Conservation (phyloP, 2,888 invertebrate species). For the Micoletzkya japonica region DNA sequence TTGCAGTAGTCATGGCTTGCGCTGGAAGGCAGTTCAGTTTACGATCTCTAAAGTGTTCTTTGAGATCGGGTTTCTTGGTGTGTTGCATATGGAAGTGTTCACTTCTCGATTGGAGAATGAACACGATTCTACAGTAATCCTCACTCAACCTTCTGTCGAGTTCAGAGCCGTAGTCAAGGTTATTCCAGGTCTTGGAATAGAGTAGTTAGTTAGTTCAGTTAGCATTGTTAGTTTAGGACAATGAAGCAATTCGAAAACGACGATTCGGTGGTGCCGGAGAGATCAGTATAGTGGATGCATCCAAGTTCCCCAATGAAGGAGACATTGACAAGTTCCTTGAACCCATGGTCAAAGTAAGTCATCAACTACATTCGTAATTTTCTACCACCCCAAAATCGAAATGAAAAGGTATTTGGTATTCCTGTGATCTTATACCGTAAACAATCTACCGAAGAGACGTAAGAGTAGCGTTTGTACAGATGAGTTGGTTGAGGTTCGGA, state of each 20-base stretch:
- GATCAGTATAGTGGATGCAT: constrained; percentile 49
- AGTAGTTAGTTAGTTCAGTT: background rate
- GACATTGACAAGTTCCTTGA: constrained; percentile 54
- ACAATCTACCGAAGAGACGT: background rate
- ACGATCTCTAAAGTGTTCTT: no score
- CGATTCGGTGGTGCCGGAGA: constrained; percentile 52
- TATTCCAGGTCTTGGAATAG: background rate
- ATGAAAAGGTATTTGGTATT: no score
- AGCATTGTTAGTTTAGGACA: constrained; percentile 39
- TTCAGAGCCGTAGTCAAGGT: constrained; percentile 65
- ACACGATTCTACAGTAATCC: constrained; percentile 67
- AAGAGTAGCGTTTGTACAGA: background rate
- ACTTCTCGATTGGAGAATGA: constrained; percentile 69
- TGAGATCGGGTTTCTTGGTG: constrained; percentile 63
- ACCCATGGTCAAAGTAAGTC: constrained; percentile 52
- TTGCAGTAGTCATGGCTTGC: constrained; percentile 44
- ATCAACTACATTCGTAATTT: background rate
- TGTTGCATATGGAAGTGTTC: constrained; percentile 70
- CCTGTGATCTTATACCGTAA: no score
- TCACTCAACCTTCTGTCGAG: constrained; percentile 69
- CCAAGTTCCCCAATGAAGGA: constrained; percentile 50
- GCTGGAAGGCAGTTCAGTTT: background rate
- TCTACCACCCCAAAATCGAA: background rate
- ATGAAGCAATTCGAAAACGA: constrained; percentile 54
- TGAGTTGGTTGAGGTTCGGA: constrained; percentile 48